Evolutionary conservation across 2,888 invertebrate genomes (phyloP).

Genomic region (Dasypogon diadema): DNA sequence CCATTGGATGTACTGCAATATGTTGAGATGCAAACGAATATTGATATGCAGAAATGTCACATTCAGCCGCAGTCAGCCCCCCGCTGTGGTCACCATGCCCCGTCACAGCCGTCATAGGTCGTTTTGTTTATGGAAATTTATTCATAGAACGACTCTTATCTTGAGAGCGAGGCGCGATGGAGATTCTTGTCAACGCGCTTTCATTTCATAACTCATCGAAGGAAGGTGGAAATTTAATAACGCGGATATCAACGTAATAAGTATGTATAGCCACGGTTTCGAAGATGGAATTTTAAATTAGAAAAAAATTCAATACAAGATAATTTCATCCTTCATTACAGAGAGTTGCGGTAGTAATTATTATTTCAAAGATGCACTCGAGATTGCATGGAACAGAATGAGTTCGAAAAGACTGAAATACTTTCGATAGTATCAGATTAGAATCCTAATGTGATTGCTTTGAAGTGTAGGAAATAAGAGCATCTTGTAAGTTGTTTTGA

Average conservation of each 20-base stretch:
- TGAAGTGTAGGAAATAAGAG: too few species aligned
- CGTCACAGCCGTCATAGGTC: slow-evolving; percentile 12
- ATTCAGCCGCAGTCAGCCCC: slow-evolving; percentile 18
- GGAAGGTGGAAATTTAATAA: slow-evolving; percentile 40
- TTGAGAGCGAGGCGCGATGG: slow-evolving; percentile 26
- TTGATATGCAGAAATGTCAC: slow-evolving; percentile 47
- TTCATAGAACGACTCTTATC: slow-evolving; percentile 40
- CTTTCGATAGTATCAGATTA: too few species aligned
- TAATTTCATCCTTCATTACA: too few species aligned
- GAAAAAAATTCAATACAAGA: too few species aligned
- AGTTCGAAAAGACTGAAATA: too few species aligned
- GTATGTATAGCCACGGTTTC: background rate
- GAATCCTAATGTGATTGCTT: too few species aligned
- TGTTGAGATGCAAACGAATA: slow-evolving; percentile 39
- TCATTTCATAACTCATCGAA: slow-evolving; percentile 41
- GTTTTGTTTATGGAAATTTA: slow-evolving; percentile 43
- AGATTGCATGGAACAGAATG: too few species aligned
- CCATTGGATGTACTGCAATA: slow-evolving; percentile 25
- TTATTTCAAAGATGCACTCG: too few species aligned
- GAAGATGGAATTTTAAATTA: background rate
- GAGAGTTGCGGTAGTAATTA: too few species aligned
- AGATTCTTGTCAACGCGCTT: slow-evolving; percentile 46
- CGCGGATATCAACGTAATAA: background rate
- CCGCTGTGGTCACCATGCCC: slow-evolving; percentile 25
- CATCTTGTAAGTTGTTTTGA: too few species aligned